phyloP scores from a whole-genome alignment of 1,140 invertebrate species.

The Lutraria rhynchaena region DNA sequence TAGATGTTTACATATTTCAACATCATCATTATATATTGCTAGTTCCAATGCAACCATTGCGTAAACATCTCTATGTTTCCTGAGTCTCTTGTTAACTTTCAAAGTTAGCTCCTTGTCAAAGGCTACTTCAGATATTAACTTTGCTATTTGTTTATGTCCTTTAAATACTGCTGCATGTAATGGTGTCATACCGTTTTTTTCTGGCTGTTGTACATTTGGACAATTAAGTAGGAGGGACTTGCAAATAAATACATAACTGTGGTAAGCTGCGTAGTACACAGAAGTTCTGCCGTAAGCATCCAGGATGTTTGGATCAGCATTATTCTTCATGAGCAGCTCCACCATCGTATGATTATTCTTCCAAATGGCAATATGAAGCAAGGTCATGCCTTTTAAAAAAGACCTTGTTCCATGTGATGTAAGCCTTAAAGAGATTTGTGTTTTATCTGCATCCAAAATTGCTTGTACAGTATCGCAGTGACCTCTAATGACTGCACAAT shows the following conservation, averaged over 20 bases:
- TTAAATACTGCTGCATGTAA: not conserved
- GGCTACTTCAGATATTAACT: too few species aligned
- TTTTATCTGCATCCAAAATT: not conserved
- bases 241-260: too few species aligned
- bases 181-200: not conserved
- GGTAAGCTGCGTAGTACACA: too few species aligned
- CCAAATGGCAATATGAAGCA: too few species aligned
- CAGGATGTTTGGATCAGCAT: constrained; percentile 2
- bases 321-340: not conserved
- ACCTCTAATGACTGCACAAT: constrained; percentile 18
- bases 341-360: constrained; percentile 19
- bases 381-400: constrained; percentile 19
- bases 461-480: not conserved
- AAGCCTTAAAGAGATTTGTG: too few species aligned
- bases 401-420: constrained; percentile 24
- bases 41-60: constrained; percentile 31
- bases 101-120: too few species aligned
- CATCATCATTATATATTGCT: constrained; percentile 11
- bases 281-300: constrained; percentile 14
- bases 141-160: not conserved
- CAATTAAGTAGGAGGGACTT: too few species aligned
- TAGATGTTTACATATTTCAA: not conserved
- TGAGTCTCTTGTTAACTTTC: too few species aligned
- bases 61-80: constrained; percentile 5
- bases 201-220: constrained; percentile 1